Base-by-base conservation (phyloP, 2,113 vertebrate genomes). In the Spea multiplicata region DNA sequence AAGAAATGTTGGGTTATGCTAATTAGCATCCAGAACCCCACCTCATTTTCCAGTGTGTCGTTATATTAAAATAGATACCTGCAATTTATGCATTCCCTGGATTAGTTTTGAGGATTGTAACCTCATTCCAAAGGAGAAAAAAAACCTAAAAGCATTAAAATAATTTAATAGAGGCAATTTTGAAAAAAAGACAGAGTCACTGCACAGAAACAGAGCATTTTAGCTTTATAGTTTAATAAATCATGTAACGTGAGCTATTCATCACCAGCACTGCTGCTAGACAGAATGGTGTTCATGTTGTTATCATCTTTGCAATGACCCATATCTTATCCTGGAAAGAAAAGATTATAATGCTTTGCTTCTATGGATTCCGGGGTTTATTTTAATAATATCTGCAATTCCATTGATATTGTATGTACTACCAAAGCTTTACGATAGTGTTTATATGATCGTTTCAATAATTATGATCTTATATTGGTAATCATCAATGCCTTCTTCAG, bases 191-290 rank as follows among this genome's bases (percentile, higher is more conserved):
- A 78, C 71, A 78, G 55, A 30, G 8, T 13, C 55, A 59, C 2
- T 30, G 65, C 30, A 44, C 9, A 46, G 61, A 64, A 48, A 66
- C 49, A 65, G 16, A 69, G 76, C 57, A 66, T 8, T 52, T 5
- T 62, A 59, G 68, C 7, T 10, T 48, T 71, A 78, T 49, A 78
- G 69, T 45, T 78, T 69, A 78, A 72, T 78, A 72, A 72, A 78
- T 78, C 69, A 78, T 65, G 69, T 30, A 72, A 53, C 4, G 57
- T 72, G 65, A 78, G 59, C 61, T 14, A 72, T 78, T 78, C 48
- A 78, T 78, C 69, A 78, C 45, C 59, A 72, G 50, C 52, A 72
- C 17, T 71, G 71, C 30, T 65, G 44, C 8, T 69, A 72, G 57
- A 68, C 14, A 14, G 44, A 46, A n/a, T 6, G 47, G 48, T 71